Evolutionary conservation across 2,113 vertebrate genomes (phyloP), one percentile per base, ranked within the genome.

Genomic region (Callopanchax toddi): DNA sequence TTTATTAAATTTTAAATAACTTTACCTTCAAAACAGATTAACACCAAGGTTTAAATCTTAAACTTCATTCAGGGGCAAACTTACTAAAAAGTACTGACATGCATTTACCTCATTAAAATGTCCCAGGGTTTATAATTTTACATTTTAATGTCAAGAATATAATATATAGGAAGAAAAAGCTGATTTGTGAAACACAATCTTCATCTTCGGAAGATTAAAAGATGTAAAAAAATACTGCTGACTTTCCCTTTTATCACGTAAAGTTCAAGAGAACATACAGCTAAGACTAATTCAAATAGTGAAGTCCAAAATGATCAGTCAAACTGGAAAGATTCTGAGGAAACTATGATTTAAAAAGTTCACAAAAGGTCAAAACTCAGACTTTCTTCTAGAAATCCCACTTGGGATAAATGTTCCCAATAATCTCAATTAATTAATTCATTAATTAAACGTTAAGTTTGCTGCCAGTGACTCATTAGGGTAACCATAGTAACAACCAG

Each of bases 1-100:
- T 65, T 61, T 22, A 20, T 9, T 60, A 3, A 21, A 17, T 2
- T 25, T 15, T 13, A 25, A 48, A 34, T 22, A 23, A 32, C 11
- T 5, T 11, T 37, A 52, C 67, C 64, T 62, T 60, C 22, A 66
- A 37, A 51, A 13, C 6, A 46, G 25, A 5, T 55, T 55, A 37
- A 10, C 11, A 25, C 21, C 23, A 22, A 57, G 16, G 11, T n/a
- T 43, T 26, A 7, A 36, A 10, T 3, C 2, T 52, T 1, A 22
- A 53, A 46, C 12, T 34, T 29, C 42, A 0, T 12, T 15, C 5
- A 22, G 20, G 6, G 20, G 40, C 12, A 22, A 15, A 20, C 8
- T 48, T 53, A 22, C 6, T 67, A 40, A 68, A 50, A 25, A 22
- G 13, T 49, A 3, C 18, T 51, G 23, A 51, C 12, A 16, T 42